Evolutionary conservation across 2,797 vertebrate species (phyloP).

Genomic region (Manis crassicaudata): DNA sequence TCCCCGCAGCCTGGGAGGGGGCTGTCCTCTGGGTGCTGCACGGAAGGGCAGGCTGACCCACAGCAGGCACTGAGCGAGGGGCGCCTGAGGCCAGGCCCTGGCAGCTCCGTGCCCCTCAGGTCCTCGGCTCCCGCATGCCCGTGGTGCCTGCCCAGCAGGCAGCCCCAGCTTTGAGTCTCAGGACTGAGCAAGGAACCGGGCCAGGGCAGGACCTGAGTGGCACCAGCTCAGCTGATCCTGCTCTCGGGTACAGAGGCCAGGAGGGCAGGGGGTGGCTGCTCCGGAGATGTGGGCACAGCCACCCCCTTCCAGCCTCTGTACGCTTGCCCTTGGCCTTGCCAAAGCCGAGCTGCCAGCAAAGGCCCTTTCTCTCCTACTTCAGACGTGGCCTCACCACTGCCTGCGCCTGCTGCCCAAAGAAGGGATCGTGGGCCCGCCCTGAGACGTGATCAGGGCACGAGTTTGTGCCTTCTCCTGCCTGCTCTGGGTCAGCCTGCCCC

Average conservation of each 20-base stretch:
- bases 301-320: not conserved
- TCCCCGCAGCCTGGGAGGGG: not conserved
- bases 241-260: not conserved
- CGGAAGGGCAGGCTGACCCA: not conserved
- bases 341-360: not conserved
- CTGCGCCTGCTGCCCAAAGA: not conserved
- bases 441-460: not conserved
- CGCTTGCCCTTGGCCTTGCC: not conserved
- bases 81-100: too few species aligned
- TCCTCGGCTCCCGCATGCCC: not conserved
- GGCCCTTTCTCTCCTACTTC: not conserved
- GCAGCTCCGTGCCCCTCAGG: too few species aligned
- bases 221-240: not conserved
- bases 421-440: accelerated
- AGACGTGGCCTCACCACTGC: not conserved
- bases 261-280: not conserved
- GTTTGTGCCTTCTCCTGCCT: not conserved
- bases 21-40: accelerated
- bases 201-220: too few species aligned
- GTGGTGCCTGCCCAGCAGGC: not conserved
- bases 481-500: not conserved
- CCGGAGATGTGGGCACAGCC: not conserved
- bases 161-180: not conserved
- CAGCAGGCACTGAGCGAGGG: not conserved
- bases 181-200: not conserved